phyloP scores from a whole-genome alignment of 2,888 invertebrate species.

The Clostera curtula region DNA sequence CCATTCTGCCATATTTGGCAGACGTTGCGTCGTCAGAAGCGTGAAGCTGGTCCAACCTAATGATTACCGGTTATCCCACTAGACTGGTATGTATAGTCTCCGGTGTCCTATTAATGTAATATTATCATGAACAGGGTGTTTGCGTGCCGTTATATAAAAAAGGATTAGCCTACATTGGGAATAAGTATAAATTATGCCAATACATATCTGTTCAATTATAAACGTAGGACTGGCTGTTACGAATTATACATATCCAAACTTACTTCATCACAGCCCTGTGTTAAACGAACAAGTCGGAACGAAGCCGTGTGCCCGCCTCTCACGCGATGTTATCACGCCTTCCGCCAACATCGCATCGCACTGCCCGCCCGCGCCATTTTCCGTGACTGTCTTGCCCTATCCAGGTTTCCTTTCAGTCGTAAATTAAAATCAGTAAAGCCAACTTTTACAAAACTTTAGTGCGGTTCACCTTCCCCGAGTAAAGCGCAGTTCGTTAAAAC shows the following conservation, averaged over 20 bases:
- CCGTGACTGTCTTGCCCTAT: slow-evolving; percentile 55
- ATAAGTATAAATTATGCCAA: too few relatives aligned
- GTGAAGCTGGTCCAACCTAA: too few relatives aligned
- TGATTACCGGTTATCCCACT: too few relatives aligned
- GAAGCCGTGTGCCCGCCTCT: slow-evolving; percentile 55
- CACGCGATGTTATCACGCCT: slow-evolving; percentile 72
- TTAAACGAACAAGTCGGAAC: slow-evolving; percentile 36
- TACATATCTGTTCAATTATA: too few relatives aligned
- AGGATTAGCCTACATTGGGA: too few relatives aligned
- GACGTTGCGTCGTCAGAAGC: too few relatives aligned
- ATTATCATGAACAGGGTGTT: too few relatives aligned
- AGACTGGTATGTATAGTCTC: too few relatives aligned
- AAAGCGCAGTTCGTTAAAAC: slow-evolving; percentile 41
- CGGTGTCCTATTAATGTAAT: too few relatives aligned
- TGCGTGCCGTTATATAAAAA: too few relatives aligned
- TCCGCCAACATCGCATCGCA: slow-evolving; percentile 68
- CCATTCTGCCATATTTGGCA: too few relatives aligned
- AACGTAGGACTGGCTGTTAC: too few relatives aligned
- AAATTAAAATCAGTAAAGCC: slow-evolving; percentile 38
- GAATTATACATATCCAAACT: slow-evolving; percentile 1
- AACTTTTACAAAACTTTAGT: slow-evolving; percentile 31
- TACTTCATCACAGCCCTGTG: slow-evolving; percentile 26
- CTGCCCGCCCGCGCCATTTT: slow-evolving; percentile 60
- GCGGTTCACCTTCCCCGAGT: slow-evolving; percentile 20
- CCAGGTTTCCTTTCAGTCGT: slow-evolving; percentile 41